Evolutionary conservation across 2,113 vertebrate species (phyloP), one percentile per base, ranked within the genome.

Genomic region (Passer domesticus): DNA sequence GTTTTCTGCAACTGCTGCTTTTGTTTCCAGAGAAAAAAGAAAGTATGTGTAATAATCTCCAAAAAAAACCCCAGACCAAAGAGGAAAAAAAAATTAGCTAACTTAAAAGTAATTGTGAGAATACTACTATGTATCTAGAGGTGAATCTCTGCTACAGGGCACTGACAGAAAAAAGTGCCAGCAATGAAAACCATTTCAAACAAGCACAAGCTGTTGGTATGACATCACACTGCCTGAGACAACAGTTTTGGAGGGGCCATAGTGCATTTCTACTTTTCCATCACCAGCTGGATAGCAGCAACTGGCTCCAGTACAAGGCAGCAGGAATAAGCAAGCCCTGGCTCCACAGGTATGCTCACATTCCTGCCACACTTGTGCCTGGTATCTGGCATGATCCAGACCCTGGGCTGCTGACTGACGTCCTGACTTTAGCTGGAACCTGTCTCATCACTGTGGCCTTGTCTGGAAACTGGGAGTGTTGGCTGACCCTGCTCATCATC

Each of bases 181-280:
- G 58, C 2, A 8, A 1, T 43, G 47, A 83, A 87, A 83, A 85
- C 10, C 1, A 10, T 22, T 81, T 74, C 60, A 66, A 74, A 56
- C 17, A 78, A 64, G 25, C 25, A 74, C 30, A 43, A 47, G 50
- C 41, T 30, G 27, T 60, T 2, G 2, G 10, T 35, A 33, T n/a
- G 15, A 82, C 15, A 49, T 30, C 46, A 46, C 0, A 0, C 7
- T 39, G 21, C 31, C 68, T 30, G 16, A 81, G 19, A n/a, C 25
- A 68, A 59, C 16, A 33, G 20, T 16, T 64, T 13, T 66, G 33
- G 50, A 74, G 20, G 20, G 17, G 31, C 35, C 21, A 3, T 23
- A 59, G 44, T n/a, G 20, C 55, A 37, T 31, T 90, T 60, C 39
- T 43, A 15, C 27, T 52, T 64, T 33, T 33, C 33, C 15, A 46